Conservation (phyloP, 2,888 invertebrate genomes). For the Luffia ferchaultella region DNA sequence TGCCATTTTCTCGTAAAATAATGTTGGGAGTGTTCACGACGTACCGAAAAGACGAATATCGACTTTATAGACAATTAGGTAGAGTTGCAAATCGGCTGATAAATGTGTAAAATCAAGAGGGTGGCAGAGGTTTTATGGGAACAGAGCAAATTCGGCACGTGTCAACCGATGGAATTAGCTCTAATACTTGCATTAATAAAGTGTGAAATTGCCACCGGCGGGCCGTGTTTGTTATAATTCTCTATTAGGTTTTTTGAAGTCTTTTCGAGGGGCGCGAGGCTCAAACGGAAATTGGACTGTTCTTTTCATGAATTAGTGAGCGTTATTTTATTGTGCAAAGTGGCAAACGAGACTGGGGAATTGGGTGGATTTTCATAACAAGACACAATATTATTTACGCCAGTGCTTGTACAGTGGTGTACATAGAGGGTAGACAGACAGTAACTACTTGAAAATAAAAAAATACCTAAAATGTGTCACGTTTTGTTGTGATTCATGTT, state of each 20-base stretch:
- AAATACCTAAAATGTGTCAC: too few species aligned
- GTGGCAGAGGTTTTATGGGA: slow-evolving; percentile 49
- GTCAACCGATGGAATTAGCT: slow-evolving; percentile 58
- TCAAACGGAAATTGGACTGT: neutral
- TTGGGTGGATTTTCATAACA: neutral
- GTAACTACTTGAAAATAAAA: too few species aligned
- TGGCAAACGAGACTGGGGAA: neutral
- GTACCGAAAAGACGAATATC: too few species aligned
- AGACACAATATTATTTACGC: too few species aligned
- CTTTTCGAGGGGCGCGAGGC: neutral
- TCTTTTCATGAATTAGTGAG: neutral
- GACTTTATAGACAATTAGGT: too few species aligned
- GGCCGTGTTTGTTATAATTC: slow-evolving; percentile 55
- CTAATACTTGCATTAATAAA: slow-evolving; percentile 66
- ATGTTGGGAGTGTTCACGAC: too few species aligned
- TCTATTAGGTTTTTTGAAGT: slow-evolving; percentile 39
- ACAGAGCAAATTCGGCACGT: slow-evolving; percentile 58
- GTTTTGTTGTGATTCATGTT: too few species aligned
- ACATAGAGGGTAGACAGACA: too few species aligned
- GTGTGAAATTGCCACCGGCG: slow-evolving; percentile 63
- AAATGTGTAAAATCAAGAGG: slow-evolving; percentile 25
- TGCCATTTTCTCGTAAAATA: neutral
- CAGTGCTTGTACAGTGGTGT: too few species aligned
- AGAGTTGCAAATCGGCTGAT: slow-evolving; percentile 20
- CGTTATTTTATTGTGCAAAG: neutral